Conservation (phyloP, 2,113 vertebrate species). For the Vulpes vulpes region DNA sequence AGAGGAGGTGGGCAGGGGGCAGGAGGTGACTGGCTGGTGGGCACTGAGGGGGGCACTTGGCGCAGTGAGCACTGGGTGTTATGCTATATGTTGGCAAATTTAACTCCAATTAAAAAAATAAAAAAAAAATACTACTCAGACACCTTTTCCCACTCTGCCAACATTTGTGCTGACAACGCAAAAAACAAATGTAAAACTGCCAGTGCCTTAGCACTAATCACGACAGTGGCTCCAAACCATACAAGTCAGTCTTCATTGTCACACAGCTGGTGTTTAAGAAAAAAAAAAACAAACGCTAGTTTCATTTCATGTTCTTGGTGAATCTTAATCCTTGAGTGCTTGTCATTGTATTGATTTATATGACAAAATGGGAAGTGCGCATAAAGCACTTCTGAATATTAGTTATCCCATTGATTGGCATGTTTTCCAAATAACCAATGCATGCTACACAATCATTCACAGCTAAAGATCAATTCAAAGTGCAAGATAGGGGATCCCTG, state of each 20-base stretch:
- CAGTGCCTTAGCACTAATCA: neutral
- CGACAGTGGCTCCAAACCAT: neutral
- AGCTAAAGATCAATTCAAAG: neutral
- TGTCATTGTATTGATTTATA: neutral
- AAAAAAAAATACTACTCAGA: neutral
- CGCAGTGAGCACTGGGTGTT: too few species aligned
- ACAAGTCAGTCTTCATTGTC: neutral
- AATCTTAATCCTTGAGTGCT: neutral
- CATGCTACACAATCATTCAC: neutral
- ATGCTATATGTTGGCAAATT: too few species aligned
- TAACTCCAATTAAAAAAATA: too few species aligned
- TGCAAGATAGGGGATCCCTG: neutral
- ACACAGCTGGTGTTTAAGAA: neutral
- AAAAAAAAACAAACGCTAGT: neutral
- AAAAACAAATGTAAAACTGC: neutral
- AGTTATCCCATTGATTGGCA: neutral
- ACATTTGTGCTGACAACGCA: neutral
- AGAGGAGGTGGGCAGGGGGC: too few species aligned
- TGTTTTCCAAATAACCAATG: neutral
- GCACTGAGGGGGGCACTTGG: too few species aligned
- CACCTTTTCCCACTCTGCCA: neutral
- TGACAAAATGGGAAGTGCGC: neutral
- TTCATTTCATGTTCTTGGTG: neutral
- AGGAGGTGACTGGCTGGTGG: too few species aligned
- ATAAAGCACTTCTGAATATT: neutral